Conservation (phyloP, 2,888 invertebrate genomes). For the Yponomeuta plumbellus region DNA sequence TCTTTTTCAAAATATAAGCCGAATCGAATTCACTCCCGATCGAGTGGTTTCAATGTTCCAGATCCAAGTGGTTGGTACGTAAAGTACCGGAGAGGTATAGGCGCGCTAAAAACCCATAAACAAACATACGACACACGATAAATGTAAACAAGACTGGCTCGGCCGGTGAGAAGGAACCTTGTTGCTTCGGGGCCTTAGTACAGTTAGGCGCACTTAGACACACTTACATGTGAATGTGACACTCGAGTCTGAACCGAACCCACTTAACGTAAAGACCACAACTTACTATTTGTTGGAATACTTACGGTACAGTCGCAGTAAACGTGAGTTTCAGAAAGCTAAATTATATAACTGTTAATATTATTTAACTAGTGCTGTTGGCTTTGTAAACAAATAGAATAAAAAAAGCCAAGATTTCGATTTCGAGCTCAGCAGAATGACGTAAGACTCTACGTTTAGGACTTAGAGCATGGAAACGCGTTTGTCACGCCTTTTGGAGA, state of each 20-base stretch:
- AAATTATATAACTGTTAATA: not conserved
- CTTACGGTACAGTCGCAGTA: constrained; percentile 27
- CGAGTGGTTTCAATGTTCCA: not conserved
- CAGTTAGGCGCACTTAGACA: constrained; percentile 41
- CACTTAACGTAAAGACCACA: constrained; percentile 40
- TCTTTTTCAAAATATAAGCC: not conserved
- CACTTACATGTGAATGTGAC: constrained; percentile 37
- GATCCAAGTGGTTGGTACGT: constrained; percentile 14
- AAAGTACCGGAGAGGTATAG: constrained; percentile 2
- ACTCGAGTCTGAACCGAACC: constrained; percentile 45
- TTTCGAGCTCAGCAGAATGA: too few species aligned
- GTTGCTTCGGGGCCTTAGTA: constrained; percentile 34
- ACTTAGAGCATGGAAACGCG: too few species aligned
- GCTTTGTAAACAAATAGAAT: too few species aligned
- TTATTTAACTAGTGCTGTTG: too few species aligned
- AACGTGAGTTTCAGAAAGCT: not conserved
- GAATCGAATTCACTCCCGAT: not conserved
- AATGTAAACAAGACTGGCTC: constrained; percentile 36
- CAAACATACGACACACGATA: constrained; percentile 33
- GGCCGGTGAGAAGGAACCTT: constrained; percentile 39
- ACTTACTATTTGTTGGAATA: constrained; percentile 25
- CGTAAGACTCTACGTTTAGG: too few species aligned
- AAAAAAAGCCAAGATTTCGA: too few species aligned
- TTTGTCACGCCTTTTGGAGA: too few species aligned
- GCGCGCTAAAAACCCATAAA: constrained; percentile 22